A percentile compares a stretch with the other conserved stretches of the same genome.
Evolutionary conservation across 2,888 invertebrate genomes (phyloP).

Genomic region (Eristalinus aeneus): DNA sequence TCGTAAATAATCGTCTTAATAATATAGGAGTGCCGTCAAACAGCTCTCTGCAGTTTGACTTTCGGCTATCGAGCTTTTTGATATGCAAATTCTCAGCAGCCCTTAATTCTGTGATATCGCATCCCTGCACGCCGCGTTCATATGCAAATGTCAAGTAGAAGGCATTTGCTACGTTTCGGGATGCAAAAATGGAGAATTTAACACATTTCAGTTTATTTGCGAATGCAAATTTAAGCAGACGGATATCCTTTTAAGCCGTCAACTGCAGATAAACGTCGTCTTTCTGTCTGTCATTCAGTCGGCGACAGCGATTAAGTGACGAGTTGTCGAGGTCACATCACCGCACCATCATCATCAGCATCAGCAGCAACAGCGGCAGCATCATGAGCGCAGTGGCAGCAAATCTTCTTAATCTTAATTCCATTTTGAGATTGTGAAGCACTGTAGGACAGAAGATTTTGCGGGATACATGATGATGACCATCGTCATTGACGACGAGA

Average conservation of each 20-base stretch:
- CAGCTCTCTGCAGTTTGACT: conserved; percentile 17
- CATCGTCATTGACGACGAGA: conserved; percentile 55
- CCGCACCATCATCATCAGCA: conserved; percentile 22
- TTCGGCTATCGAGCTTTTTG: conserved; percentile 58
- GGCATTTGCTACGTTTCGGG: conserved; percentile 20
- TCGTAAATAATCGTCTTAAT: conserved; percentile 27
- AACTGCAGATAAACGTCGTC: conserved; percentile 66
- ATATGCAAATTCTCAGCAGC: conserved; percentile 48
- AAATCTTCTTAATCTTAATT: conserved; percentile 67
- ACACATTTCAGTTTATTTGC: conserved; percentile 48
- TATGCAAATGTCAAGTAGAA: conserved; percentile 40
- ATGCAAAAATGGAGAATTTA: conserved; percentile 7
- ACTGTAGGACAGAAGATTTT: conserved; percentile 25
- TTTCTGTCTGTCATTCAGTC: conserved; percentile 62
- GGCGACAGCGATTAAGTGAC: conserved; percentile 69
- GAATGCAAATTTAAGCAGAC: conserved; percentile 46
- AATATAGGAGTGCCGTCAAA: conserved; percentile 29
- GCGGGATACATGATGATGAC: conserved; percentile 41
- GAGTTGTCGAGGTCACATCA: conserved; percentile 69
- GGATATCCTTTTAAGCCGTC: conserved; percentile 61
- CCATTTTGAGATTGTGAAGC: conserved; percentile 52
- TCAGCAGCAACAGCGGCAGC: background rate
- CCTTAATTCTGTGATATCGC: conserved; percentile 22
- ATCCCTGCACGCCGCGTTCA: conserved; percentile 2
- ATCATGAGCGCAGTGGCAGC: conserved; percentile 19